These are phyloP conservation scores for Musca vetustissima DNA, from an alignment of 1,140 invertebrate genomes.

Conservation along the genomic window DNA sequence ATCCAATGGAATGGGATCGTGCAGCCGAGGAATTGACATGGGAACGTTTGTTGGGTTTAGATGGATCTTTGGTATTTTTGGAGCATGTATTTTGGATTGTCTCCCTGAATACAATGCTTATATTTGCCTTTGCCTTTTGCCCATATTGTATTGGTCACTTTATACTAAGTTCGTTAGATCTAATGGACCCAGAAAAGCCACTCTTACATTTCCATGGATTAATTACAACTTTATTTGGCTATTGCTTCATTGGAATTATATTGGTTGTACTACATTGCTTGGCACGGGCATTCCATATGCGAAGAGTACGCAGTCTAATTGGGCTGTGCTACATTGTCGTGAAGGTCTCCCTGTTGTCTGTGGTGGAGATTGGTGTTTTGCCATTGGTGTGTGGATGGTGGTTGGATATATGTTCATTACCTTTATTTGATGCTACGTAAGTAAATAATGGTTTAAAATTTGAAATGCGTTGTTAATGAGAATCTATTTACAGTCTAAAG, in stretches of 20 bases:
- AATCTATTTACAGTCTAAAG: constrained; percentile 64
- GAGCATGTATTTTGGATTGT: constrained; percentile 99
- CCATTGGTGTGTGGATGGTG: constrained; percentile 98
- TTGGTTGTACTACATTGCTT: constrained; percentile 82
- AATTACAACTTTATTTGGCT: constrained; percentile 90
- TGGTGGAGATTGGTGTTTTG: constrained; percentile 95
- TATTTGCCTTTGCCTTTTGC: constrained; percentile 91
- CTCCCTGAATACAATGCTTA: constrained; percentile 94
- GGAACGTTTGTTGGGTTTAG: constrained; percentile 93
- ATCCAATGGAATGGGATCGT: constrained; percentile 97
- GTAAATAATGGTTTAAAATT: neutral
- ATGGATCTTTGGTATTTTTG: constrained; percentile 94
- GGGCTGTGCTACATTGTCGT: constrained; percentile 97
- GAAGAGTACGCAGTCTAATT: constrained; percentile 80
- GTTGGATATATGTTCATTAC: constrained; percentile 96
- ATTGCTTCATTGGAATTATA: constrained; percentile 84
- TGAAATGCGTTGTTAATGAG: too few relatives aligned
- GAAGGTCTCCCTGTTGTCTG: constrained; percentile 89
- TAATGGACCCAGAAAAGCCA: constrained; percentile 72
- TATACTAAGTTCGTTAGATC: constrained; percentile 73
- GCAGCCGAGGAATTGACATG: constrained; percentile 97
- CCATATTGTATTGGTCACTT: constrained; percentile 94
- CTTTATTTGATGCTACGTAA: constrained; percentile 82
- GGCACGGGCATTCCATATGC: constrained; percentile 73
- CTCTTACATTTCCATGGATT: constrained; percentile 90